Evolutionary conservation across 2,888 invertebrate genomes (phyloP).

Genomic region (Polyommatus icarus): DNA sequence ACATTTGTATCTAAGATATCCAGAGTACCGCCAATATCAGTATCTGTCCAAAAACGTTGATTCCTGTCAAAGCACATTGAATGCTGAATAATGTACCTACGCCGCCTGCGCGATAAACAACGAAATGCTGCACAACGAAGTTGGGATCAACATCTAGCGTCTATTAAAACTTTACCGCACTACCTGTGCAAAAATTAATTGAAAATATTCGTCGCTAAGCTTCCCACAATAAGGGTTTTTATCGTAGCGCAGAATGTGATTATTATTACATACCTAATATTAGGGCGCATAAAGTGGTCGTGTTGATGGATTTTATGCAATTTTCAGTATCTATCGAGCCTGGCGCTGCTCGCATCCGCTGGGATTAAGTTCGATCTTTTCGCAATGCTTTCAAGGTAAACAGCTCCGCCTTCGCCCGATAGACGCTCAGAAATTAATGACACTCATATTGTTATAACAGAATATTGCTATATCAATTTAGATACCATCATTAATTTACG

Average conservation of each 20-base stretch:
- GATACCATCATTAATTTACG: neutral
- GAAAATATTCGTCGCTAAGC: constrained; percentile 2
- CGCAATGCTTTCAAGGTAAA: constrained; percentile 75
- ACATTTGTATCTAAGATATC: neutral
- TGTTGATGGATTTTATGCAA: constrained; percentile 80
- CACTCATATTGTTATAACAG: neutral
- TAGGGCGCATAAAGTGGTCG: constrained; percentile 61
- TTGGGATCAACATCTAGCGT: neutral
- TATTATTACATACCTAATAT: constrained; percentile 29
- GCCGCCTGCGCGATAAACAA: neutral
- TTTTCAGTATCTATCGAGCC: constrained; percentile 79
- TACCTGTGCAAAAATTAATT: constrained; percentile 4
- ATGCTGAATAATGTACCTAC: neutral
- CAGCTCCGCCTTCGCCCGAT: constrained; percentile 54
- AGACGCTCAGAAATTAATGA: constrained; percentile 44
- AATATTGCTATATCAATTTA: neutral
- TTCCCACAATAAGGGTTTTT: neutral
- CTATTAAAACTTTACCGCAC: neutral
- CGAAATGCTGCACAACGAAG: neutral
- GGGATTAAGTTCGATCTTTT: constrained; percentile 79
- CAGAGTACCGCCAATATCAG: too few relatives aligned
- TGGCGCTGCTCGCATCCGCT: constrained; percentile 65
- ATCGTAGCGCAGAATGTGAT: constrained; percentile 1
- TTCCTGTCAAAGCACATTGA: too few relatives aligned
- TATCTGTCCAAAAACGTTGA: too few relatives aligned